Base-by-base conservation (phyloP, 2,797 vertebrate genomes). In the Malurus leucopterus region DNA sequence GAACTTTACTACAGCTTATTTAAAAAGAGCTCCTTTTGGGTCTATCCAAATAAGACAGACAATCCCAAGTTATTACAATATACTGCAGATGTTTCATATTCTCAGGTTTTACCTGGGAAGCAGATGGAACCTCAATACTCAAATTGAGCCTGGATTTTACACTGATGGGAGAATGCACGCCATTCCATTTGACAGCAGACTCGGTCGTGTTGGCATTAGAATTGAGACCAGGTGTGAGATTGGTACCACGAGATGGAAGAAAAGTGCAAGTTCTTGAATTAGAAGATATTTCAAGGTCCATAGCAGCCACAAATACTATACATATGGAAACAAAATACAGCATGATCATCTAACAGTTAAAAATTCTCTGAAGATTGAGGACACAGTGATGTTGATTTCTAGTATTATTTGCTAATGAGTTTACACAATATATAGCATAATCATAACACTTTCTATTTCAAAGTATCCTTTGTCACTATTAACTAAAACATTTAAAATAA, bases 81-180 rank as follows among this genome's bases (percentile, higher is more conserved):
- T 4, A 71, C 3, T 36, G 76, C 64, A 87, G 30, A 41, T 36
- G 8, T 61, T 79, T 44, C 41, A 65, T 15, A 53, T 27, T 79
- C 75, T 64, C 50, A 44, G 44, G 57, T 77, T 64, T 91, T 97
- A 99, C 99, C 98, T 99, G 99, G 70, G 99, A 99, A 53, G 98
- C 98, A 15, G 99, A 98, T 1, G 99, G 99, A 82, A 99, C 97
- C 94, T 99, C 99, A 80, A 99, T 99, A 77, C 98, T 99, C 68
- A 98, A 80, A 96, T 99, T 98, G 78, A 99, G 97, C 91, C 96
- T 96, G 71, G 97, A 96, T 78, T 97, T 98, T 27, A 97, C 93
- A 29, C 92, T 97, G 89, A 97, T 78, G 7, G 98, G 97, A 75
- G 98, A 97, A 87, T 95, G 97, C 4, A 97, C 44, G 5, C 98